Percentiles rank a stretch among this genome's conserved stretches.
These are phyloP conservation scores for Microchirus variegatus DNA, from an alignment of 2,797 vertebrate species.

Conservation along the genomic window DNA sequence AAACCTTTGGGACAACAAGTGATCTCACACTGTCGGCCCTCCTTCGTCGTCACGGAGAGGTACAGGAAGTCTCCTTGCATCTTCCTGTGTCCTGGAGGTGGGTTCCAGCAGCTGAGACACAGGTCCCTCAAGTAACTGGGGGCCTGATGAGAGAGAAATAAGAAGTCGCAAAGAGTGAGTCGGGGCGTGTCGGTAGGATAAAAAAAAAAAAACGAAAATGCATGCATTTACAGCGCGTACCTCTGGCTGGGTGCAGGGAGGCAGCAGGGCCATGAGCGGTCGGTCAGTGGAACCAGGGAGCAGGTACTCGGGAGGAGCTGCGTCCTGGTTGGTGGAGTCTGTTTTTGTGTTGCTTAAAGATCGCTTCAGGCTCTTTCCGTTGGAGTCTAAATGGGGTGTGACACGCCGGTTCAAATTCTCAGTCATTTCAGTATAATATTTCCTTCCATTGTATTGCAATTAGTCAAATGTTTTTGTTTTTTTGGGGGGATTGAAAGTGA, in stretches of 20 bases:
- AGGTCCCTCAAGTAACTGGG: conserved; percentile 79
- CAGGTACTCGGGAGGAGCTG: conserved; percentile 82
- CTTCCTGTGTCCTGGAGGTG: conserved; percentile 84
- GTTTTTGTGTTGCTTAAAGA: conserved; percentile 77
- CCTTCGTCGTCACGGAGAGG: conserved; percentile 77
- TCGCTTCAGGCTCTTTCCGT: conserved; percentile 78
- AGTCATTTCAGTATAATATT: not conserved
- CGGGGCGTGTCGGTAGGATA: conserved; percentile 3
- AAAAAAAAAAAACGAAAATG: conserved; percentile 3
- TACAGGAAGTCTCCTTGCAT: conserved; percentile 86
- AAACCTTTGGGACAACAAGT: conserved; percentile 85
- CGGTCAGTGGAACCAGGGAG: conserved; percentile 83
- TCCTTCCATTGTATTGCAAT: not conserved
- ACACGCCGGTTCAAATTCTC: not conserved
- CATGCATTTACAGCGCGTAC: conserved; percentile 45
- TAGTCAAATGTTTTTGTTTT: not conserved
- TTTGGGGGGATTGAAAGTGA: not conserved
- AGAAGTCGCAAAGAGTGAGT: not conserved
- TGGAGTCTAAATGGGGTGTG: conserved; percentile 54
- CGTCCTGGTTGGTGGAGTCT: conserved; percentile 73
- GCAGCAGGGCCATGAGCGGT: conserved; percentile 82
- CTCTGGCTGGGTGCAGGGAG: conserved; percentile 78
- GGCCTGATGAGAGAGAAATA: conserved; percentile 56
- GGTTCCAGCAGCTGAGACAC: conserved; percentile 86
- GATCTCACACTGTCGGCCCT: conserved; percentile 80